phyloP scores from a whole-genome alignment of 2,888 invertebrate species.

The Trileptium ribeirensis region DNA sequence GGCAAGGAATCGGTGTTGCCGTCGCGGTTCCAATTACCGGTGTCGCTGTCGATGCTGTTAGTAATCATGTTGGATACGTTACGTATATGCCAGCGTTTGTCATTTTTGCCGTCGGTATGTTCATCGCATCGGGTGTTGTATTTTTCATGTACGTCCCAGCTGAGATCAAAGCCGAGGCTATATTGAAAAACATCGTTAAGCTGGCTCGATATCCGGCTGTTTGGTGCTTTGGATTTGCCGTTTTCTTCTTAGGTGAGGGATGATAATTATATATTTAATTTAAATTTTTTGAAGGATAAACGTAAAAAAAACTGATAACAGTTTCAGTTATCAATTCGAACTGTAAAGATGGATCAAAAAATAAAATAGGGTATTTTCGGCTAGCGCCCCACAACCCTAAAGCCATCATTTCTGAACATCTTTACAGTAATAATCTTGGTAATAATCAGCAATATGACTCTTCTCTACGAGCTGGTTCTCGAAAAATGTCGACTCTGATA shows the following conservation, averaged over 20 bases:
- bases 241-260: background rate
- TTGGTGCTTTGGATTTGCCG: background rate
- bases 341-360: too few species aligned
- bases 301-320: too few species aligned
- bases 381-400: too few species aligned
- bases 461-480: too few species aligned
- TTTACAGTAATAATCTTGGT: too few species aligned
- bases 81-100: constrained; percentile 1
- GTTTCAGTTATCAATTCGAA: too few species aligned
- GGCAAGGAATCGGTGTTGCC: constrained; percentile 8
- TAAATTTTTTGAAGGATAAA: too few species aligned
- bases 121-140: background rate
- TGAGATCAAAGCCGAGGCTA: constrained; percentile 4
- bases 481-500: too few species aligned
- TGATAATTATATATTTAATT: too few species aligned
- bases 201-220: constrained; percentile 3
- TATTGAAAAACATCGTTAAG: background rate
- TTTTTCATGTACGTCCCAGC: background rate
- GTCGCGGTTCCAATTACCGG: constrained; percentile 1
- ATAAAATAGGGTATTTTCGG: too few species aligned
- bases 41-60: background rate
- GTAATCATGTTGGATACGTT: background rate
- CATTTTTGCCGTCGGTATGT: background rate
- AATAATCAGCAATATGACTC: too few species aligned
- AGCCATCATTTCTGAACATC: too few species aligned